Evolutionary conservation across 2,888 invertebrate genomes (phyloP).

Genomic region (Thereva nobilitata): DNA sequence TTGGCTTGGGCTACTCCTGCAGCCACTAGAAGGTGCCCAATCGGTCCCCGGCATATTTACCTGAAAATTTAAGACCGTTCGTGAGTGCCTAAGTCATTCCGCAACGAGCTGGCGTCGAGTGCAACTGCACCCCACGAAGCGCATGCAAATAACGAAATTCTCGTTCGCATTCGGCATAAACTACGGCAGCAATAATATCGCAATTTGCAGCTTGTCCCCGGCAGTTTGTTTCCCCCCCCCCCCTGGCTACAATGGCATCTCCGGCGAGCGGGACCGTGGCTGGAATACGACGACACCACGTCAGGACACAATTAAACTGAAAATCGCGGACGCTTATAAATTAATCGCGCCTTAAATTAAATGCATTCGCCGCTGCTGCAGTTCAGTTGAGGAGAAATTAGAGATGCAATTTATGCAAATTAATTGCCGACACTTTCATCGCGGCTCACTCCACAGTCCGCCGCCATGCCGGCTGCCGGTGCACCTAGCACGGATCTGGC

Average conservation of each 20-base stretch:
- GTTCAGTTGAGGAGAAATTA: conserved; percentile 36
- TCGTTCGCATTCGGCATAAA: too few species aligned
- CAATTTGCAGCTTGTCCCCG: neutral
- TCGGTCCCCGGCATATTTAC: too few species aligned
- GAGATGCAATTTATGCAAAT: conserved; percentile 43
- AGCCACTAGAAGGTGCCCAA: too few species aligned
- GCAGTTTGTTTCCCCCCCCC: conserved; percentile 8
- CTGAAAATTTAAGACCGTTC: too few species aligned
- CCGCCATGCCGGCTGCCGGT: conserved; percentile 36
- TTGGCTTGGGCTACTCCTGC: too few species aligned
- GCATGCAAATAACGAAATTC: too few species aligned
- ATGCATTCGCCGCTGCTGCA: conserved; percentile 27
- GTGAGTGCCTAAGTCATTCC: too few species aligned
- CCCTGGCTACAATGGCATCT: neutral
- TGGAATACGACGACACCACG: conserved; percentile 2
- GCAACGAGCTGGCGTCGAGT: too few species aligned
- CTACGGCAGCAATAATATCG: too few species aligned
- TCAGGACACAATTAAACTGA: conserved; percentile 32
- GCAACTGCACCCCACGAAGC: too few species aligned
- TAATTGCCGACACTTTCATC: conserved; percentile 43
- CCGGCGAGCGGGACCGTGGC: conserved; percentile 4
- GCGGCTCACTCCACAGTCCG: conserved; percentile 31
- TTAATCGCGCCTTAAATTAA: conserved; percentile 42
- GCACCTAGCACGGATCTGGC: conserved; percentile 19
- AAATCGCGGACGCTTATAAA: conserved; percentile 38